Conservation (phyloP, 2,113 vertebrate genomes). For the Candoia aspera region DNA sequence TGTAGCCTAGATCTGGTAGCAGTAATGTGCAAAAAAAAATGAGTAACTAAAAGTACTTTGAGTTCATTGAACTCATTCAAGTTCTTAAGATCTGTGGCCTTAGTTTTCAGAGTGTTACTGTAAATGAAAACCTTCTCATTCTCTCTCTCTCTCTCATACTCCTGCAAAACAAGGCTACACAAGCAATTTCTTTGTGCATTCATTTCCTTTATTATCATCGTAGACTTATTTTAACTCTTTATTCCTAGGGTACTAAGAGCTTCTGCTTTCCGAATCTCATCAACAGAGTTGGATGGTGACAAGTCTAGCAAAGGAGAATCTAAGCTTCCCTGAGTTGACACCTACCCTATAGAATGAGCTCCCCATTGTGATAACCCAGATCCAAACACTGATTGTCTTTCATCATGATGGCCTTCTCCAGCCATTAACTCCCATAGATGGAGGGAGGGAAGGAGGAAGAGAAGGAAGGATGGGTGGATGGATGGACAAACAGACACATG, state of each 20-base stretch:
- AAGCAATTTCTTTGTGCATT: not conserved
- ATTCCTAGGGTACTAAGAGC: not conserved
- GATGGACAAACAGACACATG: not conserved
- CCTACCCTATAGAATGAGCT: not conserved
- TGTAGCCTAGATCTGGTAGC: too few relatives aligned
- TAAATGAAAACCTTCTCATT: not conserved
- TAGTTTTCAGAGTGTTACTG: not conserved
- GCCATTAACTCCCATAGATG: not conserved
- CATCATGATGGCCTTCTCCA: not conserved
- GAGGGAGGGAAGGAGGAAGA: not conserved
- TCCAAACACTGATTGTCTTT: not conserved
- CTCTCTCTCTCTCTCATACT: not conserved
- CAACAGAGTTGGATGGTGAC: not conserved
- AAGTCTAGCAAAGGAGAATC: not conserved
- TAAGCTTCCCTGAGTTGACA: not conserved
- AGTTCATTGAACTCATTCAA: not conserved
- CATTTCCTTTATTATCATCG: not conserved
- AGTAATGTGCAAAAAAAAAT: not conserved
- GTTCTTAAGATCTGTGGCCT: not conserved
- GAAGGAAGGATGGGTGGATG: not conserved
- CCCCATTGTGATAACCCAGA: not conserved
- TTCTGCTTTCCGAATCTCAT: not conserved
- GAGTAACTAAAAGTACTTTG: not conserved
- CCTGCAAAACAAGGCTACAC: not conserved
- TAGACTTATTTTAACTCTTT: not conserved